Conservation (phyloP, 2,888 invertebrate genomes). For the Acanthoscelides obtectus region DNA sequence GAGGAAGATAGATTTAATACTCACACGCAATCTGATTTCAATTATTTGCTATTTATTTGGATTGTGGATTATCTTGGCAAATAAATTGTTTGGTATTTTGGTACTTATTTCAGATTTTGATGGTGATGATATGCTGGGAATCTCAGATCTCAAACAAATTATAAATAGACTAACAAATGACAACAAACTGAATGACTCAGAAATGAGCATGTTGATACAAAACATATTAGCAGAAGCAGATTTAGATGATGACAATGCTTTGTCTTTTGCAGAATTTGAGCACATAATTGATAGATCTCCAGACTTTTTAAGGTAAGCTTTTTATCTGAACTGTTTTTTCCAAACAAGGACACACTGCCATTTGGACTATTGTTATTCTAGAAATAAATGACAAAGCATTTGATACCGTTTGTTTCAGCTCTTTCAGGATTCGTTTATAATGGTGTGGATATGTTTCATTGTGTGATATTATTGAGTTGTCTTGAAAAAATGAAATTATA, state of each 20-base stretch:
- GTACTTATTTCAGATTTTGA: too few relatives aligned
- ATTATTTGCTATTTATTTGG: too few relatives aligned
- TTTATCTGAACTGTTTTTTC: too few relatives aligned
- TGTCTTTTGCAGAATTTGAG: slow-evolving; percentile 94
- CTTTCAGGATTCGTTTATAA: slow-evolving; percentile 57
- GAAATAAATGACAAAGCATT: too few relatives aligned
- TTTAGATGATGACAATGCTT: slow-evolving; percentile 87
- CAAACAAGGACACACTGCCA: too few relatives aligned
- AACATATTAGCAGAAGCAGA: slow-evolving; percentile 90
- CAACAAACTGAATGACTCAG: slow-evolving; percentile 64
- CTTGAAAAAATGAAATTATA: background rate
- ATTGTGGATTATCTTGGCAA: too few relatives aligned
- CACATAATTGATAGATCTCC: slow-evolving; percentile 93
- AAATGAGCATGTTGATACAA: slow-evolving; percentile 74
- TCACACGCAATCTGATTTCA: too few relatives aligned
- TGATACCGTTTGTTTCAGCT: slow-evolving; percentile 53
- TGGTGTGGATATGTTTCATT: too few relatives aligned
- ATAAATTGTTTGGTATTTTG: too few relatives aligned
- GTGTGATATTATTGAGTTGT: background rate
- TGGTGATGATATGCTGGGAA: slow-evolving; percentile 88
- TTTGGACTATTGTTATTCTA: too few relatives aligned
- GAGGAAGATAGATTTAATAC: too few relatives aligned
- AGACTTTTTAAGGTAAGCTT: slow-evolving; percentile 76
- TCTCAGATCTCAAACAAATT: slow-evolving; percentile 76
- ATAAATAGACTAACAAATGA: slow-evolving; percentile 75